These are phyloP conservation scores for Tinamus major DNA, from an alignment of 2,797 vertebrate species.

Conservation along the genomic window DNA sequence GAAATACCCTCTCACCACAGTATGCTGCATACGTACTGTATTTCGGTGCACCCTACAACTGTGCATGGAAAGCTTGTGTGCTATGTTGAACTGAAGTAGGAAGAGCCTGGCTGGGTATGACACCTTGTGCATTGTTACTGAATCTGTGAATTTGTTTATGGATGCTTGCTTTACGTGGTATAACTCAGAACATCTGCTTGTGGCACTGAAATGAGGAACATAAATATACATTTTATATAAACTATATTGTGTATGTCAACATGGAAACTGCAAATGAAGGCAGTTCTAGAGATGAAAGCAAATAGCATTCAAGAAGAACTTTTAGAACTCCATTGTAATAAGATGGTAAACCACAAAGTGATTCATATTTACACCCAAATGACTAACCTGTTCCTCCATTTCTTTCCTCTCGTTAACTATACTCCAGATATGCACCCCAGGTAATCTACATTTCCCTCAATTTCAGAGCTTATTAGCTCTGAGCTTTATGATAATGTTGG, in stretches of 20 bases:
- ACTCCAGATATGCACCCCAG: background rate
- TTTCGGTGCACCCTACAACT: background rate
- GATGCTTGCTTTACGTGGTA: background rate
- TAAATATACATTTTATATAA: slow-evolving; percentile 23
- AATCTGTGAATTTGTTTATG: background rate
- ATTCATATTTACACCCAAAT: slow-evolving; percentile 22
- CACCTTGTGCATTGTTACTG: background rate
- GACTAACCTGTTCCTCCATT: slow-evolving; percentile 26
- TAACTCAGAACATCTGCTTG: background rate
- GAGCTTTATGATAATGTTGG: background rate
- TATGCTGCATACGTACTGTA: background rate
- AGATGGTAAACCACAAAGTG: slow-evolving; percentile 9
- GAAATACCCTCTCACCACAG: background rate
- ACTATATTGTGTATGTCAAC: background rate
- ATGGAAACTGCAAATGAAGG: background rate
- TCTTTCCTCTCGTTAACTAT: background rate
- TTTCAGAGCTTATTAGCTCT: slow-evolving; percentile 7
- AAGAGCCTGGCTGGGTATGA: background rate
- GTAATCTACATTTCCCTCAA: background rate
- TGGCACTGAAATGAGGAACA: background rate
- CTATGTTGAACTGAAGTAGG: background rate
- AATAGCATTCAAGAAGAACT: background rate
- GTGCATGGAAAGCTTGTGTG: background rate
- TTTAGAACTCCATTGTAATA: background rate
- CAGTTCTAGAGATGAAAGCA: slow-evolving; percentile 14